Conservation (phyloP, 2,797 vertebrate species). For the Lophius americanus region DNA sequence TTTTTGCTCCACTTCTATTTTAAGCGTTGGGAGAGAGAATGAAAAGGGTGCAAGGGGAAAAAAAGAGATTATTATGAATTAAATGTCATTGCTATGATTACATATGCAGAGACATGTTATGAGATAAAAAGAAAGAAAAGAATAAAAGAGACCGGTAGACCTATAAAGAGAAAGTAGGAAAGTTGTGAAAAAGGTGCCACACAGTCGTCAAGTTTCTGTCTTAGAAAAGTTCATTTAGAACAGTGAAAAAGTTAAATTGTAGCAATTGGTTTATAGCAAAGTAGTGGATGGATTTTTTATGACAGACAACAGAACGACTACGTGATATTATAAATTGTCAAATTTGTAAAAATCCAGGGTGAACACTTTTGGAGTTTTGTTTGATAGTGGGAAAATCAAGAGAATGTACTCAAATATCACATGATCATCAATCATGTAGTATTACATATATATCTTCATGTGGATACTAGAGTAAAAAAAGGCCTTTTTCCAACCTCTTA, state of each 20-base stretch:
- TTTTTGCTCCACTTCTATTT: constrained; percentile 99
- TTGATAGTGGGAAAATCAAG: background rate
- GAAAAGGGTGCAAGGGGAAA: constrained; percentile 92
- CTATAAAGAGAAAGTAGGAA: constrained; percentile 81
- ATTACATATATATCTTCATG: too few species aligned
- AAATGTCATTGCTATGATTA: constrained; percentile 93
- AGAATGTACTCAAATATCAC: background rate
- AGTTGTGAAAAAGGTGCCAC: constrained; percentile 71
- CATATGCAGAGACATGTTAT: constrained; percentile 92
- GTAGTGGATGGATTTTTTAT: constrained; percentile 58
- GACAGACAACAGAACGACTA: constrained; percentile 1
- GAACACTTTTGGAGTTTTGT: constrained; percentile 2
- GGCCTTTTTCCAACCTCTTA: too few species aligned
- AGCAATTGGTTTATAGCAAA: constrained; percentile 19
- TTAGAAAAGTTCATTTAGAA: constrained; percentile 85
- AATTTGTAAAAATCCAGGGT: background rate
- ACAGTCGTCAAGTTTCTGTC: constrained; percentile 84
- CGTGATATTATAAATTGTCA: background rate
- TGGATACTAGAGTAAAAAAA: background rate
- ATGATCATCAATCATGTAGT: too few species aligned
- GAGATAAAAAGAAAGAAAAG: constrained; percentile 88
- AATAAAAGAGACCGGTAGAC: constrained; percentile 73
- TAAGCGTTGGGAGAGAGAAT: constrained; percentile 99
- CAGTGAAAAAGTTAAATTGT: constrained; percentile 42
- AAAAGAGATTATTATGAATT: constrained; percentile 99